Evolutionary conservation across 2,888 invertebrate genomes (phyloP), one percentile per base, ranked within the genome.

Genomic region (Crepidodera aurea): DNA sequence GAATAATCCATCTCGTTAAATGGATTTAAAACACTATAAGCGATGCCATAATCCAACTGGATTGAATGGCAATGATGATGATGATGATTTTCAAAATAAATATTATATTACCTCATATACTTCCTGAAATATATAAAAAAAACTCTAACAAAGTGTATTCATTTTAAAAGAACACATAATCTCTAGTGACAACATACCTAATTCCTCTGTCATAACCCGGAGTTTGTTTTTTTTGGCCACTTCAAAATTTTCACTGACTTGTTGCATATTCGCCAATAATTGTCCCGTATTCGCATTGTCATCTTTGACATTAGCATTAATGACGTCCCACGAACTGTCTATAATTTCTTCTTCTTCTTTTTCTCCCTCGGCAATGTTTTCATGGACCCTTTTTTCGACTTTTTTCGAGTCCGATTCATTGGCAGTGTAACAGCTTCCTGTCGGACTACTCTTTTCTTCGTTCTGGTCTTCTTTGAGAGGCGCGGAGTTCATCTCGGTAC

Each of bases 131-230:
- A n/a, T n/a, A n/a, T n/a, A n/a, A n/a, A n/a, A n/a, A n/a, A n/a
- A n/a, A n/a, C n/a, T n/a, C n/a, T n/a, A n/a, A n/a, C n/a, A n/a
- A n/a, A n/a, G n/a, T n/a, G n/a, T n/a, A n/a, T n/a, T n/a, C n/a
- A n/a, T n/a, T n/a, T n/a, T n/a, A n/a, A n/a, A n/a, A n/a, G n/a
- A n/a, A n/a, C n/a, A n/a, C n/a, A n/a, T n/a, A n/a, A n/a, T n/a
- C n/a, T n/a, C n/a, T n/a, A n/a, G n/a, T n/a, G n/a, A n/a, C n/a
- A n/a, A n/a, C 39, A 4, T 77, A 1, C 82, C 83, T 50, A 83
- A 82, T 74, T 85, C 85, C 55, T 84, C 80, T 0, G 80, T 71
- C 81, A 86, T 81, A 0, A 85, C 83, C 77, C 84, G 86, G 15
- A 81, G 77, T 69, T 84, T 85, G 68, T 84, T 86, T 60, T 69